Evolutionary conservation across 2,797 vertebrate species (phyloP), one percentile per base, ranked within the genome.

Genomic region (Kryptopterus vitreolus): DNA sequence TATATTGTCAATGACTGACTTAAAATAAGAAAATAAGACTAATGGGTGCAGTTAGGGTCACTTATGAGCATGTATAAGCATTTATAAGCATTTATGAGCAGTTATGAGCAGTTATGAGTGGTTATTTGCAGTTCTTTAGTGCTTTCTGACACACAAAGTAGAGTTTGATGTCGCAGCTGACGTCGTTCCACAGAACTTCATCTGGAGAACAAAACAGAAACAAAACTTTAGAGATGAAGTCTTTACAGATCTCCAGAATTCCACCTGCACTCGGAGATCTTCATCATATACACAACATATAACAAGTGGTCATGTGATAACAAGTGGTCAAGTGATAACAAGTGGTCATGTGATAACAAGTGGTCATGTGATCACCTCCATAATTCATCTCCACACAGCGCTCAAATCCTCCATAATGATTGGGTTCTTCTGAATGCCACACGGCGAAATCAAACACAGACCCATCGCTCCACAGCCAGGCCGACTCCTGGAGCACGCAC

Each of bases 381-480:
- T 10, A 77, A 29, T 79, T 81, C 69, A 84, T 82, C 22, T 86
- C 74, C 0, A 50, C 3, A 2, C 77, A 86, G 31, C 15, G n/a
- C 43, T 84, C 82, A 5, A 0, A 0, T 0, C 13, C 9, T 18
- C 0, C 65, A 1, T 0, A 0, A 4, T 82, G 70, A 48, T 61
- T 80, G 6, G 82, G 82, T 43, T 84, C 77, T 2, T 43, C 62
- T 7, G 69, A 20, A n/a, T 75, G 46, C 82, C 82, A 86, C n/a
- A 4, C 15, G 3, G 0, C 70, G 63, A 53, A 86, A 3, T 50
- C 69, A 57, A 86, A 86, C 69, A 57, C 38, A 2, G 80, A 80
- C 8, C 82, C 85, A 33, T 84, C 82, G 26, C 80, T 82, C 85
- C 85, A 86, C 16, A 86, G 22, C 82, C 82, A 86, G 3, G 53